Percentiles rank a stretch among this genome's conserved stretches.
Evolutionary conservation across 2,797 vertebrate genomes (phyloP).

Genomic region (Acanthurus leucopareius): DNA sequence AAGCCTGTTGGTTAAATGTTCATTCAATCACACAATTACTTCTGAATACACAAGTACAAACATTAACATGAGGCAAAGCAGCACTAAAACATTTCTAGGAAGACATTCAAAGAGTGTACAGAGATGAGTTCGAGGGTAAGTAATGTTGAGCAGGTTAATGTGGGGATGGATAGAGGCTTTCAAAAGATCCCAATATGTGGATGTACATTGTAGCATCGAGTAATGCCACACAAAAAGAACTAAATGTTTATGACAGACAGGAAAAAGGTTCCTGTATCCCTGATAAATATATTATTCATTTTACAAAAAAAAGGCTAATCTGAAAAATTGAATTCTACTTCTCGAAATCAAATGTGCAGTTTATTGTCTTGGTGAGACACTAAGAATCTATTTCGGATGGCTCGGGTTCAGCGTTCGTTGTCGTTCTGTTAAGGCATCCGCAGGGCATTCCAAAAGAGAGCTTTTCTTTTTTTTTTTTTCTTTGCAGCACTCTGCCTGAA

Average conservation of each 20-base stretch:
- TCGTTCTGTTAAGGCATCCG: constrained; percentile 12
- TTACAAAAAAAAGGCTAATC: no score
- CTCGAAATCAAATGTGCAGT: constrained; percentile 5
- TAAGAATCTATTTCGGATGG: constrained; percentile 14
- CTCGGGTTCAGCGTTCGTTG: constrained; percentile 23
- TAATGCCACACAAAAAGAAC: background rate
- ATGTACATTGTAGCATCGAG: background rate
- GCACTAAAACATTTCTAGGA: background rate
- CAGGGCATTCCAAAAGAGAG: constrained; percentile 19
- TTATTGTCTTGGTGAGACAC: constrained; percentile 5
- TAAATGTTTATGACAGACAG: background rate
- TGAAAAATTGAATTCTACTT: background rate
- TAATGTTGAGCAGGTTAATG: background rate
- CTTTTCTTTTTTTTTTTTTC: constrained; percentile 23
- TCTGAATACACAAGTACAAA: constrained; percentile 1
- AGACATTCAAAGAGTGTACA: background rate
- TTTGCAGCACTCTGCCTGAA: constrained; percentile 34
- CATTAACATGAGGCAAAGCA: background rate
- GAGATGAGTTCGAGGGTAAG: background rate
- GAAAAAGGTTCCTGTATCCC: background rate
- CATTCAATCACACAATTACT: constrained; percentile 3
- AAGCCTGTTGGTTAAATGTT: constrained; percentile 19
- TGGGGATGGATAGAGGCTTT: background rate
- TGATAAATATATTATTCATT: background rate
- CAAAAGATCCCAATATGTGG: background rate